Base-by-base conservation (phyloP, 2,113 vertebrate species). In the Seriola quinqueradiata region DNA sequence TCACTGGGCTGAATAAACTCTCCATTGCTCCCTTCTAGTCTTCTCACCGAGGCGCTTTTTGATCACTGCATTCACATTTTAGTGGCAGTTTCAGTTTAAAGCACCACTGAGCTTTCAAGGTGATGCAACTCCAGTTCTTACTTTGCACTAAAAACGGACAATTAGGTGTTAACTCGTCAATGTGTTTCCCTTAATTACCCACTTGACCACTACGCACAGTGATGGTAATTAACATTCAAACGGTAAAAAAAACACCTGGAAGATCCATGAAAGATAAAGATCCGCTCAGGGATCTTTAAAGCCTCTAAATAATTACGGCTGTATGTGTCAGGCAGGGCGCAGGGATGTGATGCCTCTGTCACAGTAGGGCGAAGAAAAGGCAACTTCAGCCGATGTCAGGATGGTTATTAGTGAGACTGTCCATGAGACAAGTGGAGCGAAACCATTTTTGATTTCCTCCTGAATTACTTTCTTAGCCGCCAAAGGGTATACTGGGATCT, bases 381-480 rank as follows among this genome's bases (percentile, higher is more conserved):
- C 78, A 63, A 58, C 52, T 78, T 55, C 36, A 67, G 76, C 50
- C 10, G 4, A 59, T 79, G 83, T 73, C 70, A 88, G 64, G 67
- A 11, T 25, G 63, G 76, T 80, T 82, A 80, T 87, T 86, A 87
- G 81, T 12, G 14, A 77, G 63, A 70, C 61, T 32, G 64, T 77
- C 75, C 71, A 46, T 34, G 57, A 75, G 72, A 82, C 59, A 78
- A 84, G 72, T 86, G 83, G 57, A 85, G 70, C 50, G 38, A 86
- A 84, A 79, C 81, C 58, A 8, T 76, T 80, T 89, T 75, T 86
- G 68, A 84, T 81, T 86, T 89, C 61, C 67, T 82, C 54, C 81
- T 76, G 73, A 88, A 86, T 86, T 81, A 40, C 84, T 75, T 83
- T 84, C 68, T 16, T 34, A 23, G 32, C 28, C 10, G 25, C 64